phyloP scores from a whole-genome alignment of 35 echinoderm and acorn worm genomes.

The Strongylocentrotus purpuratus region DNA sequence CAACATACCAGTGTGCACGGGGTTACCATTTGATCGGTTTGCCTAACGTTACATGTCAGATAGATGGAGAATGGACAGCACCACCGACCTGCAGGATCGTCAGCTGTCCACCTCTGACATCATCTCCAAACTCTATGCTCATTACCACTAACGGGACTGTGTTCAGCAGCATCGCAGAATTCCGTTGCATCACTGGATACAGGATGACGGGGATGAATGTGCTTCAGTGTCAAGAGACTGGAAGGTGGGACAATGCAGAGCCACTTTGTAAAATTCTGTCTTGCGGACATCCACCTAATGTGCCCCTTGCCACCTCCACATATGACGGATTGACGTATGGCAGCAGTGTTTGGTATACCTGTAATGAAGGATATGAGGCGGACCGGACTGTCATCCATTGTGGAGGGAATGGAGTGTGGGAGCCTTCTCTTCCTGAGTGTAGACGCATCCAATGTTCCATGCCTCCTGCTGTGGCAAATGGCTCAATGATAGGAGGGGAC shows the following conservation, averaged over 20 bases:
- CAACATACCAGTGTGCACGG: slow-evolving; percentile 46
- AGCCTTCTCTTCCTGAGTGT: slow-evolving; percentile 51
- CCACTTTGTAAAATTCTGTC: slow-evolving; percentile 56
- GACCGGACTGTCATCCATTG: slow-evolving; percentile 26
- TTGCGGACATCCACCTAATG: slow-evolving; percentile 56
- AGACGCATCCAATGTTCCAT: slow-evolving; percentile 40
- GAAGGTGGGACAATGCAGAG: slow-evolving; percentile 52
- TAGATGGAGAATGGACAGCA: slow-evolving; percentile 56
- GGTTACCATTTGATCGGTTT: slow-evolving; percentile 62
- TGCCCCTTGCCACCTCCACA: slow-evolving; percentile 39
- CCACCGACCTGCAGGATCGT: slow-evolving; percentile 41
- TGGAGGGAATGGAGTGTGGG: slow-evolving; percentile 53
- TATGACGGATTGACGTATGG: slow-evolving; percentile 33
- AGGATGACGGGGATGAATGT: slow-evolving; percentile 44
- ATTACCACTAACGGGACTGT: slow-evolving; percentile 27
- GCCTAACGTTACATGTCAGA: slow-evolving; percentile 37
- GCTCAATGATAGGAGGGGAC: slow-evolving; percentile 37
- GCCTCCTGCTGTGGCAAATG: not conserved
- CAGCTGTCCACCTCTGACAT: slow-evolving; percentile 34
- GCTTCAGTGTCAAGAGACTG: slow-evolving; percentile 57
- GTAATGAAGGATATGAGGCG: slow-evolving; percentile 42
- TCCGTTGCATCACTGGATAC: slow-evolving; percentile 67
- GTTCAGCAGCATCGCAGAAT: slow-evolving; percentile 46
- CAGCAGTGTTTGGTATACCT: slow-evolving; percentile 42
- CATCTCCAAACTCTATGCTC: not conserved